Evolutionary conservation across 2,113 vertebrate genomes (phyloP), one percentile per base, ranked within the genome.

Genomic region (Dascyllus trimaculatus): DNA sequence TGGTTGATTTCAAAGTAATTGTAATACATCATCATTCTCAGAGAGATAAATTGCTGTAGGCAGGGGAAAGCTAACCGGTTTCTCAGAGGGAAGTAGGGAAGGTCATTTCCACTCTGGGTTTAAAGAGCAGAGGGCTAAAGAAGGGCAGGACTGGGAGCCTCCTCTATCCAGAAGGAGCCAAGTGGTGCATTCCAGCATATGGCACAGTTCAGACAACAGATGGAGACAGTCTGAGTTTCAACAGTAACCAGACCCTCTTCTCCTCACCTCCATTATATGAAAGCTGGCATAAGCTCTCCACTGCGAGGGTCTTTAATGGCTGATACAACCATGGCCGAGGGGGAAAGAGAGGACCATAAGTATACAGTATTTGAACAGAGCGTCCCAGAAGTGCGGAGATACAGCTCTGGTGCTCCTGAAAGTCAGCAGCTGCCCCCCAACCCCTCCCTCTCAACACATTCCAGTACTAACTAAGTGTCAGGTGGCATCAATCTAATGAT

Each of bases 401-500:
- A 10, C 77, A 70, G 72, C 69, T 60, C 70, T 3, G 60, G 81
- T 84, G 78, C 81, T 85, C 78, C 73, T 77, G 77, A 68, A 69
- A 85, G 72, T 84, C 48, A 59, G 84, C 90, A 90, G 90, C 86
- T 89, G 88, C 84, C 78, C 77, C 48, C 45, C 62, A 9, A 21
- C 45, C 52, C 62, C 72, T 58, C 82, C 82, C 84, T 74, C 84
- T 53, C 75, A 67, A 84, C 89, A 86, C 92, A 95, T 95, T 94
- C 93, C 93, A 78, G 69, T 72, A 73, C 88, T 89, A 90, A 92
- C 86, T 85, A 93, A 90, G 89, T 90, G 90, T 92, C 92, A 92
- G 89, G 88, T 92, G 91, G 91, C 90, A 93, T 93, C 90, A 92
- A 89, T 90, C 89, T 88, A 91, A 88, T 87, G 85, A 93, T 93